A percentile compares a stretch with the other conserved stretches of the same genome.
Evolutionary conservation across 2,888 invertebrate species (phyloP).

Genomic region (Rhaphigaster nebulosa): DNA sequence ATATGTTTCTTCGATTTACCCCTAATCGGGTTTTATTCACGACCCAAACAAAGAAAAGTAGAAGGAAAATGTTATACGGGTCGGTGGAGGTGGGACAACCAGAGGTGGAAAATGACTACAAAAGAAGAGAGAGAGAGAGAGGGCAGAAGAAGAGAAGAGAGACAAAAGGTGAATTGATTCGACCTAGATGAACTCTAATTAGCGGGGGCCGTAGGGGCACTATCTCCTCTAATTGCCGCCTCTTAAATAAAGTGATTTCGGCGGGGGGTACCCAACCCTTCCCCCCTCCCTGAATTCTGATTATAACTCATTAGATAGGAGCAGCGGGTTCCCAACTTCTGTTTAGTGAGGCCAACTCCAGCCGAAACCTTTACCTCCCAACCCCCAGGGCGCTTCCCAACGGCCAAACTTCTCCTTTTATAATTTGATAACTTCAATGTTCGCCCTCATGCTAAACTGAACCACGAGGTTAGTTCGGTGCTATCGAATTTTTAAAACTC

Average conservation of each 20-base stretch:
- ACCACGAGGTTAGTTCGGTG: background rate
- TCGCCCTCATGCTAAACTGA: background rate
- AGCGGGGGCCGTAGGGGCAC: constrained; percentile 2
- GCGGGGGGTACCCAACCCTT: background rate
- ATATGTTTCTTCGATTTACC: background rate
- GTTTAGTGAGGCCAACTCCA: background rate
- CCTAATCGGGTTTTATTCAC: background rate
- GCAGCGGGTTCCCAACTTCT: background rate
- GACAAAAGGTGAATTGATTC: constrained; percentile 45
- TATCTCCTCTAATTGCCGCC: constrained; percentile 46
- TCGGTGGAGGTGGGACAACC: background rate
- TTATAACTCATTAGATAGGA: constrained; percentile 38
- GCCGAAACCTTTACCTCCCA: background rate
- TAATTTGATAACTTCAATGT: constrained; percentile 38
- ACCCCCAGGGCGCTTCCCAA: background rate
- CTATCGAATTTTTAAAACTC: background rate
- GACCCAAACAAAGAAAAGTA: background rate
- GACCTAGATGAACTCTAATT: constrained; percentile 33
- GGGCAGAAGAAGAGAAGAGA: background rate
- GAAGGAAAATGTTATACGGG: background rate
- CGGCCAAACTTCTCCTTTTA: constrained; percentile 19
- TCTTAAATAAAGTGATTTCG: constrained; percentile 44
- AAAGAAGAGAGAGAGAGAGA: background rate
- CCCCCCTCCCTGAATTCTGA: background rate
- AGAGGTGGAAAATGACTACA: background rate